Conservation (phyloP, 2,888 invertebrate species). For the Cybosia mesomella region DNA sequence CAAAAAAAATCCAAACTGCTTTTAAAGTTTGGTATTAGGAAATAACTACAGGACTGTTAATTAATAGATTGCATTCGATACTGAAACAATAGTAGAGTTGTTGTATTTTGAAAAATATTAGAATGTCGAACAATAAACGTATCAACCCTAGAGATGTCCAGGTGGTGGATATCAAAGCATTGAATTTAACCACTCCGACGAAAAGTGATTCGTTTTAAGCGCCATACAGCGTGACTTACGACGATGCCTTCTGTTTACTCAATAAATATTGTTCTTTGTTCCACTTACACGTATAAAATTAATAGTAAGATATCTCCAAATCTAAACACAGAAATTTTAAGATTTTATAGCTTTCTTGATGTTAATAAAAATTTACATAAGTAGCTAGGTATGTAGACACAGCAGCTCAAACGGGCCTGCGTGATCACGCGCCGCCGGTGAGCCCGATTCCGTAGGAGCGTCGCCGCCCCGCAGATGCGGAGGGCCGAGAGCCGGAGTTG, state of each 20-base stretch:
- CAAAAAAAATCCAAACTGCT: no score
- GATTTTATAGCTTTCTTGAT: slow-evolving; percentile 13
- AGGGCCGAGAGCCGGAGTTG: no score
- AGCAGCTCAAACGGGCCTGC: no score
- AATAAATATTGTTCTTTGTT: slow-evolving; percentile 81
- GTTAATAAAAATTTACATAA: slow-evolving; percentile 10
- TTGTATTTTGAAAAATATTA: not conserved
- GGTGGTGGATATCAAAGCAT: slow-evolving; percentile 79
- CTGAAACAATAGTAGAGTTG: not conserved
- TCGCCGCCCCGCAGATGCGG: no score
- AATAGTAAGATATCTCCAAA: slow-evolving; percentile 33
- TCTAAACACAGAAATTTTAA: slow-evolving; percentile 12
- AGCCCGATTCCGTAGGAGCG: no score
- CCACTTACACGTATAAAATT: slow-evolving; percentile 64
- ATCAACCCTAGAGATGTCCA: slow-evolving; percentile 74
- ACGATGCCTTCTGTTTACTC: slow-evolving; percentile 73
- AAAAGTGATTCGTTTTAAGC: slow-evolving; percentile 81
- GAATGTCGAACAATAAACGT: slow-evolving; percentile 10
- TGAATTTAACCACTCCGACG: slow-evolving; percentile 78
- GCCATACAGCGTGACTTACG: slow-evolving; percentile 78
- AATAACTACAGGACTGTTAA: no score
- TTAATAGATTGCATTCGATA: not conserved
- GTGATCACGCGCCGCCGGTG: no score
- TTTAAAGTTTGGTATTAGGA: no score
- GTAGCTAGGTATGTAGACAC: no score